Evolutionary conservation across 2,113 vertebrate genomes (phyloP).

Genomic region (rat (Rattus norvegicus)): DNA sequence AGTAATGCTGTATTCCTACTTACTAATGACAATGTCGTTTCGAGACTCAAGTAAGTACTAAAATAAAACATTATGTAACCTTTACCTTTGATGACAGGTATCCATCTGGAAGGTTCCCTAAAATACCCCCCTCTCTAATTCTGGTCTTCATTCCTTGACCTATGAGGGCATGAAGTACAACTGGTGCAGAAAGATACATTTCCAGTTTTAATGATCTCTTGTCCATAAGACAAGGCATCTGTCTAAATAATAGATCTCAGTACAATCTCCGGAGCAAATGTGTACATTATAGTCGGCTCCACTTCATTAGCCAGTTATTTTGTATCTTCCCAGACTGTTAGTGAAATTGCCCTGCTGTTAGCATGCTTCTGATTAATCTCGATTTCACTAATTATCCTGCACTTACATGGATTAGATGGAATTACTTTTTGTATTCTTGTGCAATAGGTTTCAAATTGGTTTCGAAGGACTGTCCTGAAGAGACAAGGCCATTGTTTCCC

Average conservation of each 20-base stretch:
- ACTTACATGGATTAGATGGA: conserved; percentile 14
- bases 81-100: conserved; percentile 21
- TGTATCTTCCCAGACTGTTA: conserved; percentile 64
- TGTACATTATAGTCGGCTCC: conserved; percentile 46
- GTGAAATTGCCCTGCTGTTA: conserved; percentile 66
- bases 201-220: conserved; percentile 66
- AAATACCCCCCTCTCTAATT: conserved; percentile 34
- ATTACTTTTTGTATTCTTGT: conserved; percentile 50
- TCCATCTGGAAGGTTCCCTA: conserved; percentile 18
- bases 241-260: conserved; percentile 70
- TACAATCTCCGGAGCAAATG: conserved; percentile 46
- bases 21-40: conserved; percentile 24
- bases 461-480: conserved; percentile 36
- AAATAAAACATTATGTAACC: conserved; percentile 37
- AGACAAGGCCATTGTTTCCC: neutral
- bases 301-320: conserved; percentile 71
- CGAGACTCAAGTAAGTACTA: conserved; percentile 14
- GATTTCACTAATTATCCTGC: conserved; percentile 54
- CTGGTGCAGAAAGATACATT: conserved; percentile 76
- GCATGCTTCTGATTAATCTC: conserved; percentile 59
- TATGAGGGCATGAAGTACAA: conserved; percentile 6
- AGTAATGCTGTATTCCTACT: conserved; percentile 6
- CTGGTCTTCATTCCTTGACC: conserved; percentile 42
- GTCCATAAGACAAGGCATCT: conserved; percentile 61
- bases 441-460: conserved; percentile 45